phyloP scores from a whole-genome alignment of 2,113 vertebrate species.

The Antigone vipio region DNA sequence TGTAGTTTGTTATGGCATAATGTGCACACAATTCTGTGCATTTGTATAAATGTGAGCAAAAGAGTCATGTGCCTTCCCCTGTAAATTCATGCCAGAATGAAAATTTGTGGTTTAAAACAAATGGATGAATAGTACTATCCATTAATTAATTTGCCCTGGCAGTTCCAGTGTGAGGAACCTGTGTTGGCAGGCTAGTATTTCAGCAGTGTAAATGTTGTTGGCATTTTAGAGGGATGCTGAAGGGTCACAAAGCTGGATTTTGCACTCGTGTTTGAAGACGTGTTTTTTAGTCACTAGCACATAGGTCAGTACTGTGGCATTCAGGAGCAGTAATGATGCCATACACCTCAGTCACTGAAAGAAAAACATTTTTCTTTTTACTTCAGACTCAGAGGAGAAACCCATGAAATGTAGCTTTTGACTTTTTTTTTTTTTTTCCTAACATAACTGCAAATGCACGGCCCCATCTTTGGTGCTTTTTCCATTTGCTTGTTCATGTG shows the following conservation, averaged over 20 bases:
- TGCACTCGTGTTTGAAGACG: accelerated
- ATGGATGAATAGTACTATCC: not conserved
- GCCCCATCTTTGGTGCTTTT: not conserved
- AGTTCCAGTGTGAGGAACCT: not conserved
- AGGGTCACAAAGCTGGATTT: not conserved
- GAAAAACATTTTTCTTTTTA: not conserved
- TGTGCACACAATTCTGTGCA: not conserved
- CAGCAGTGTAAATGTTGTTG: not conserved
- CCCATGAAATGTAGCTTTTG: not conserved
- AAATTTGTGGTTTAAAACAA: not conserved
- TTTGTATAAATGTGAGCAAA: not conserved
- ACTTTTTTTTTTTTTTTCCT: not conserved
- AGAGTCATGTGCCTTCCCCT: not conserved
- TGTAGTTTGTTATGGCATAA: not conserved
- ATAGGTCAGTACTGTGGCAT: not conserved
- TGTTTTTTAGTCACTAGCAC: not conserved
- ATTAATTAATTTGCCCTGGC: not conserved
- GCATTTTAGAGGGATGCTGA: not conserved
- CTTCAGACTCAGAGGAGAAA: not conserved
- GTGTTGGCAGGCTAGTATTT: not conserved
- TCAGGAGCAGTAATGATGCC: not conserved
- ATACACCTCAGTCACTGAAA: not conserved
- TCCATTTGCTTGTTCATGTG: not conserved
- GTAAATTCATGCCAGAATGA: not conserved
- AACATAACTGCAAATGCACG: not conserved